These are phyloP conservation scores for Spinus olivaceus DNA, from an alignment of 2,797 vertebrate species.

Conservation along the genomic window DNA sequence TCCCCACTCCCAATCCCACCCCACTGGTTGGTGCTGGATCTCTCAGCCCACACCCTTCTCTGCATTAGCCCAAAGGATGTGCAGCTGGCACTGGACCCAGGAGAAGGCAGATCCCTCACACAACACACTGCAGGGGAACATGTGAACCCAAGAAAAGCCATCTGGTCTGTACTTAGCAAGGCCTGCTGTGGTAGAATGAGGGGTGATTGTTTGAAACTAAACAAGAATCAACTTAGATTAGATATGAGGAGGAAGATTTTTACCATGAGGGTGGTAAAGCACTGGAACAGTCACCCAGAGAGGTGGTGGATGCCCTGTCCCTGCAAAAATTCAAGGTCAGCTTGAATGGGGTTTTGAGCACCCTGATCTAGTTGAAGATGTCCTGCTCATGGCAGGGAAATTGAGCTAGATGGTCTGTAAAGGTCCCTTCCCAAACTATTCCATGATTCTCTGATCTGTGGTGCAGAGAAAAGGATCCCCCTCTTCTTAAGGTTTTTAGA, in stretches of 20 bases:
- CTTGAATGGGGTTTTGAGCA: background rate
- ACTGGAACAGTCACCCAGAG: fast-evolving
- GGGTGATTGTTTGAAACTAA: background rate
- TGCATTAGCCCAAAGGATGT: background rate
- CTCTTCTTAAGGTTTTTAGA: background rate
- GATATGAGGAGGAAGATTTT: background rate
- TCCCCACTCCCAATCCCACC: fast-evolving
- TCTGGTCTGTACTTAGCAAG: background rate
- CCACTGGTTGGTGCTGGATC: background rate
- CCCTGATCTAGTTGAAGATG: background rate
- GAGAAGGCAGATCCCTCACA: background rate
- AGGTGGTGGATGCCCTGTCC: background rate
- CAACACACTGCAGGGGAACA: background rate
- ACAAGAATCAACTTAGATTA: background rate
- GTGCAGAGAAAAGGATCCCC: background rate
- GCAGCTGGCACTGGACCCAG: background rate
- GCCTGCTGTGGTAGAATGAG: background rate
- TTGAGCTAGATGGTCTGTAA: background rate
- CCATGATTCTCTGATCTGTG: background rate
- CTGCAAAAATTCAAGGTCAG: background rate
- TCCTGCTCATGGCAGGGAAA: background rate
- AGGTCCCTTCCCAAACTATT: background rate
- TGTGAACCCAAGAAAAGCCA: fast-evolving
- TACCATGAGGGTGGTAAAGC: background rate
- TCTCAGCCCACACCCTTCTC: background rate